Conservation (phyloP, 2,113 vertebrate species). For the Dissostichus mawsoni region DNA sequence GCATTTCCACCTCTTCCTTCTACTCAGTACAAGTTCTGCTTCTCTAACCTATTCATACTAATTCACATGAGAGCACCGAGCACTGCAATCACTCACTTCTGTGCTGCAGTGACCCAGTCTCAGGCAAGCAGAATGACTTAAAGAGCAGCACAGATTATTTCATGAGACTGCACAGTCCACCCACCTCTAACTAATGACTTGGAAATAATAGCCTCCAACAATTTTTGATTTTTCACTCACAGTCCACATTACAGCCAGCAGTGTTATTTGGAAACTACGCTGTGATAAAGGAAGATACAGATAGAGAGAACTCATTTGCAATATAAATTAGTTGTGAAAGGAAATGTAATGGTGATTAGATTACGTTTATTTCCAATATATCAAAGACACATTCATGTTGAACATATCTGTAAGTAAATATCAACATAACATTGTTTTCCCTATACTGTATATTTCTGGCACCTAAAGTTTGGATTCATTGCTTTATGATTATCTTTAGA, state of each 20-base stretch:
- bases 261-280: constrained; percentile 20
- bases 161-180: constrained; percentile 69
- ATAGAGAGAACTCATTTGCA: not conserved
- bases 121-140: constrained; percentile 59
- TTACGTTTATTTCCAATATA: not conserved
- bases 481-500: not conserved
- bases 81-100: constrained; percentile 47
- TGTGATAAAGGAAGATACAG: constrained; percentile 27
- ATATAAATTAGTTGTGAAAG: not conserved
- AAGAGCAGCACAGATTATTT: constrained; percentile 73
- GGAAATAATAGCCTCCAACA: constrained; percentile 76
- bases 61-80: constrained; percentile 47
- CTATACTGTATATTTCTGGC: not conserved
- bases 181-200: constrained; percentile 74
- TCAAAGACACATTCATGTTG: not conserved
- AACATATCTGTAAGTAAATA: not conserved
- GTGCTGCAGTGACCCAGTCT: constrained; percentile 63
- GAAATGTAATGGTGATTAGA: not conserved
- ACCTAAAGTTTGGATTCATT: not conserved
- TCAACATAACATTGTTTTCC: not conserved
- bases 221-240: constrained; percentile 76
- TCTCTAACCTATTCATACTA: constrained; percentile 23
- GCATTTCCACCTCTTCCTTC: not conserved
- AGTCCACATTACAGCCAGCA: constrained; percentile 35
- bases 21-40: not conserved